These are phyloP conservation scores for Hemicentrotus pulcherrimus DNA, from an alignment of 35 echinoderm and acorn worm genomes.

Conservation along the genomic window DNA sequence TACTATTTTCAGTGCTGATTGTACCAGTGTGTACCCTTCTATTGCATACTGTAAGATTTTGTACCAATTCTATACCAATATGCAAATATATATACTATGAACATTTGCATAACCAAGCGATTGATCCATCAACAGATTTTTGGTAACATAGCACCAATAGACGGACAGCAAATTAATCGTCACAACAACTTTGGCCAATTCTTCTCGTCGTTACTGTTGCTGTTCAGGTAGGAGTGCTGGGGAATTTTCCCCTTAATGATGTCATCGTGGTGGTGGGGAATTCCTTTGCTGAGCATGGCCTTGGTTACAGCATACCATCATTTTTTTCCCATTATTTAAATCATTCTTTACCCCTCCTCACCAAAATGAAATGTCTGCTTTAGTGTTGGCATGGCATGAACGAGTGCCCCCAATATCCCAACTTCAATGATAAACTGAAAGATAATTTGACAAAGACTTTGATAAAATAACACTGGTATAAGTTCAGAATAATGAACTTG, in stretches of 20 bases:
- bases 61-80: too few relatives aligned
- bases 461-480: too few relatives aligned
- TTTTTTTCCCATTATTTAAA: conserved; percentile 32
- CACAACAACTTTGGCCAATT: conserved; percentile 94
- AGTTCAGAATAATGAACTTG: too few relatives aligned
- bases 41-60: too few relatives aligned
- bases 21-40: too few relatives aligned
- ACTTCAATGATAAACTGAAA: not conserved
- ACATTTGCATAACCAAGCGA: not conserved
- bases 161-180: conserved; percentile 67
- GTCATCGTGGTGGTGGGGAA: conserved; percentile 7
- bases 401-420: not conserved
- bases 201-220: conserved; percentile 70
- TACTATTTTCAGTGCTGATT: too few relatives aligned
- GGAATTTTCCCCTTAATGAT: not conserved
- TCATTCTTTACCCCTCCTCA: not conserved
- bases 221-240: conserved; percentile 86
- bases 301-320: not conserved
- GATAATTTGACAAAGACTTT: not conserved
- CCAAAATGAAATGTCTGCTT: not conserved
- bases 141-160: conserved; percentile 69
- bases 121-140: conserved; percentile 69
- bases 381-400: conserved; percentile 2
- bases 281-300: conserved; percentile 15
- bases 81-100: not conserved